phyloP scores from a whole-genome alignment of 2,113 vertebrate genomes.

The Sebastes fasciatus region DNA sequence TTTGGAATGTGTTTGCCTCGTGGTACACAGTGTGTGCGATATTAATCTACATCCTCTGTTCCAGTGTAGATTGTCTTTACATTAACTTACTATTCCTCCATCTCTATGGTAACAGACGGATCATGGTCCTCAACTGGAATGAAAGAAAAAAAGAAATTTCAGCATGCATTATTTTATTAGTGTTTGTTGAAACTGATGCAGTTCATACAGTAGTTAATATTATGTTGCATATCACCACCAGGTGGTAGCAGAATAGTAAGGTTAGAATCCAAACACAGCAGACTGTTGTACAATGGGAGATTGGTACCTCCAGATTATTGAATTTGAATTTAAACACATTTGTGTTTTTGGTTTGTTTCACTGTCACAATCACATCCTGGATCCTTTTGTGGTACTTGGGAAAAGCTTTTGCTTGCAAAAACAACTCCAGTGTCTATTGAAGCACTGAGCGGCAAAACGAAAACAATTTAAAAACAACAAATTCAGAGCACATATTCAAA shows the following conservation, averaged over 20 bases:
- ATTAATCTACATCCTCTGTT: slow-evolving; percentile 31
- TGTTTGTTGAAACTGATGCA: neutral
- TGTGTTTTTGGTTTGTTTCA: neutral
- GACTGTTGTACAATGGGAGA: neutral
- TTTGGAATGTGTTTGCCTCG: slow-evolving; percentile 58
- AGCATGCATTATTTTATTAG: neutral
- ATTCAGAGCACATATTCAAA: slow-evolving; percentile 1
- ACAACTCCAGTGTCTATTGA: neutral
- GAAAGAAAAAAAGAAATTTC: neutral
- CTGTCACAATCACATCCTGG: neutral
- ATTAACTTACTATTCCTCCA: slow-evolving; percentile 74
- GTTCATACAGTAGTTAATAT: neutral
- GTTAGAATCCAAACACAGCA: neutral
- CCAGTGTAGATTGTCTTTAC: slow-evolving; percentile 28
- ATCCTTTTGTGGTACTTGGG: neutral
- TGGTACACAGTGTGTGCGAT: slow-evolving; percentile 27
- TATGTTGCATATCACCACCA: slow-evolving; percentile 56
- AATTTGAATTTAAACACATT: neutral
- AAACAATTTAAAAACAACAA: neutral
- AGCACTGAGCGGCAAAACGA: neutral
- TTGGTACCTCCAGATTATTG: neutral
- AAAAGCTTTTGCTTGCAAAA: neutral
- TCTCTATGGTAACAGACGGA: slow-evolving; percentile 81
- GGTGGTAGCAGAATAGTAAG: slow-evolving; percentile 59
- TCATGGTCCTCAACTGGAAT: slow-evolving; percentile 78